Evolutionary conservation across 2,888 invertebrate species (phyloP), one percentile per base, ranked within the genome.

Genomic region (Griposia aprilina): DNA sequence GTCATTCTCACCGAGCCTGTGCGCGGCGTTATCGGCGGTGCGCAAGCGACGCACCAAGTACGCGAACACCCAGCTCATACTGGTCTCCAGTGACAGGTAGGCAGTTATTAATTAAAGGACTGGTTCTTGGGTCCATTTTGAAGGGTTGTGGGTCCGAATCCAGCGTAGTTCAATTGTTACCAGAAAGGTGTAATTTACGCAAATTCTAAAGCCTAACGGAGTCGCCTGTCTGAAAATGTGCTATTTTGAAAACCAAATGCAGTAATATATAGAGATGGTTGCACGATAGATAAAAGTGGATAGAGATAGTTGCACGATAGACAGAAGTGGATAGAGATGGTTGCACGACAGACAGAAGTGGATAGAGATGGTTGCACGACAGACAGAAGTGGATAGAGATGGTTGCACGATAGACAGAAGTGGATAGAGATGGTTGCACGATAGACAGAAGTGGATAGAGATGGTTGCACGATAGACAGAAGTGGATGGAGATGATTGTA

Each of bases 21-120:
- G 98, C 85, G 97, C 98, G n/a, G 98, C 98, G 68, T 98, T 98
- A 91, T 95, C 97, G 10, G 97, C 98, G 75, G 97, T 99, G 86
- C 97, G 98, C 89, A 94, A 94, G 89, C 97, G 98, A 71, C 96
- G 97, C 41, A 97, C 98, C 57, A 97, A 98, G 83, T 95, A 94
- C 87, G 95, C 96, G 23, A 97, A 97, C 91, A 98, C 98, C 87
- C 98, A 98, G 94, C 97, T 99, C 69, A 98, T 99, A 85, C 98
- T 98, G 91, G 98, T 98, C 88, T 98, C 98, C 92, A 98, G 98
- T 69, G 99, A 99, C 96, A 97, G 98, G 98, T 98, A 90, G 95
- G 97, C 20, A 23, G 4, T 63, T 55, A 30, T 26, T 2, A 8
- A 52, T 68, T 13, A 8, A 26, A 41, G 20, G n/a, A 8, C 4